Evolutionary conservation across 1,140 invertebrate species (phyloP), one percentile per base, ranked within the genome.

Genomic region (Ceratina calcarata): DNA sequence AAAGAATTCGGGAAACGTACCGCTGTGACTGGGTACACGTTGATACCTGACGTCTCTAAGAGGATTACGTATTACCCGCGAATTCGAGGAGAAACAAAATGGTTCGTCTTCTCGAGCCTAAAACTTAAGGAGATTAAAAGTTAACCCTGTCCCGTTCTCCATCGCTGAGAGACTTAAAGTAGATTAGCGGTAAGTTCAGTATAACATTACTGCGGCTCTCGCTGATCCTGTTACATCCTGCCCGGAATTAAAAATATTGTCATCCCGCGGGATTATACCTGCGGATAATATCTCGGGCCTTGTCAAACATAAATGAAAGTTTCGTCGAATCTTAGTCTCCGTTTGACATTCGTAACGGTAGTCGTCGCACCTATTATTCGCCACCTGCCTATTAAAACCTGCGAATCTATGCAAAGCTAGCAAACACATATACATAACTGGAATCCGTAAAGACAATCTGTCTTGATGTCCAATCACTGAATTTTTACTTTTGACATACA

Each of bases 161-260:
- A 61, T 66, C 32, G 70, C 16, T 61, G 73, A 60, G 82, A 86
- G 78, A 77, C 72, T 86, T 83, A 91, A 90, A 91, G 90, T 88
- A 91, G 91, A 92, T 92, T 92, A 92, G 84, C 85, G 69, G 81
- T 75, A 73, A 81, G 75, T 71, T 76, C 75, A 70, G 87, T 91
- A 91, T 92, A 91, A 90, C 89, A 91, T 92, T 91, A 92, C 91
- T 86, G 74, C 62, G 71, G 80, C 73, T 84, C 84, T 71, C 78
- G 82, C 83, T 92, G 86, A 92, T 92, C 90, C 89, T 91, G 89
- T 91, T 92, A 91, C 90, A 90, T 91, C 83, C 89, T 87, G 88
- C 66, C 83, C 69, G 82, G 86, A 91, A 92, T 91, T 90, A 92
- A 92, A 91, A 92, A 91, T 92, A 92, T 92, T 92, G 89, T 91